These are phyloP conservation scores for Onchidella celtica DNA, from an alignment of 2,888 invertebrate species.

Conservation along the genomic window DNA sequence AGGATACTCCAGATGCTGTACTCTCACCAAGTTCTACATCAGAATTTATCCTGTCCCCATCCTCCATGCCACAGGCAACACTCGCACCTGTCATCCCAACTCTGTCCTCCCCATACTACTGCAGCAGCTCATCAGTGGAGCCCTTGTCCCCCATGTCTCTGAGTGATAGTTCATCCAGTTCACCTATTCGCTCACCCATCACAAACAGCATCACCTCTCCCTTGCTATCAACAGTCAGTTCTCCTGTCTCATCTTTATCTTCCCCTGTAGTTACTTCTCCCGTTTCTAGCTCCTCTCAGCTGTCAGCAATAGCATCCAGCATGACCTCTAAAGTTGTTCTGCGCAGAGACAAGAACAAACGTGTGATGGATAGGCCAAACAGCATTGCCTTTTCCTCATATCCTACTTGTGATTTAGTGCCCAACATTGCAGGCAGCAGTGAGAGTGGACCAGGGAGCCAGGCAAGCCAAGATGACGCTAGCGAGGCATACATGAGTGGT, in stretches of 20 bases:
- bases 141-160: conserved; percentile 58
- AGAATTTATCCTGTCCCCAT: conserved; percentile 36
- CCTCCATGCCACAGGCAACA: conserved; percentile 41
- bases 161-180: conserved; percentile 51
- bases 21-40: conserved; percentile 22
- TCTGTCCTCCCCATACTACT: conserved; percentile 25
- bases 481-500: conserved; percentile 65
- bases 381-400: conserved; percentile 79
- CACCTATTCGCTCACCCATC: conserved; percentile 47
- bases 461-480: conserved; percentile 68
- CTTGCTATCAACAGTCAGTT: conserved; percentile 22
- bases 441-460: conserved; percentile 57
- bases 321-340: conserved; percentile 64
- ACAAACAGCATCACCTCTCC: conserved; percentile 14
- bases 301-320: conserved; percentile 45
- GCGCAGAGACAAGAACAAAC: conserved; percentile 72
- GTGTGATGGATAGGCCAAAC: conserved; percentile 74
- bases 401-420: conserved; percentile 72
- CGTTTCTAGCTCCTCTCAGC: conserved; percentile 47
- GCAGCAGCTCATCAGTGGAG: conserved; percentile 55
- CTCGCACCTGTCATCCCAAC: conserved; percentile 38
- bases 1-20: neutral
- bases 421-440: conserved; percentile 62
- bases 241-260: conserved; percentile 30
- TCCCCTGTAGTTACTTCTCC: conserved; percentile 38